Evolutionary conservation across 2,113 vertebrate genomes (phyloP).

Genomic region (Pomatostomus ruficeps): DNA sequence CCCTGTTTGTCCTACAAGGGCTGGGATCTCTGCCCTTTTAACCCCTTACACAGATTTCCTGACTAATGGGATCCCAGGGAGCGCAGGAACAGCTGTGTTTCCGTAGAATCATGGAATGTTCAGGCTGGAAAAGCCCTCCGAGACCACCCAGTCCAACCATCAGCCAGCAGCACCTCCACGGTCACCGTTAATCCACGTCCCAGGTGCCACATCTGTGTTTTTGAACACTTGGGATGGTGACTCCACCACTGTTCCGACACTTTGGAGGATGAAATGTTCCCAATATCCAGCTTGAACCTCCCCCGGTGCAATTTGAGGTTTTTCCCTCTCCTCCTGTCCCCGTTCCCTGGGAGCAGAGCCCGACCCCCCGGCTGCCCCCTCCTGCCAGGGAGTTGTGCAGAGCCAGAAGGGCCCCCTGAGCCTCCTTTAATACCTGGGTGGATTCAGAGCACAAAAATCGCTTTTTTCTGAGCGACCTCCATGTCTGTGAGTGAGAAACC

Average conservation of each 20-base stretch:
- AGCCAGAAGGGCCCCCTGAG: background rate
- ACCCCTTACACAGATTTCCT: background rate
- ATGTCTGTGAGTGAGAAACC: background rate
- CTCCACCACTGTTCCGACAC: background rate
- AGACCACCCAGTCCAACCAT: rapidly evolving
- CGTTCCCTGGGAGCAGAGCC: background rate
- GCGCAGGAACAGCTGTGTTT: rapidly evolving
- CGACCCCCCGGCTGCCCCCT: rapidly evolving
- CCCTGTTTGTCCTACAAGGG: background rate
- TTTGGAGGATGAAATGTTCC: background rate
- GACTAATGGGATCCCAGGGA: background rate
- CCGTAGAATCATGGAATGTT: background rate
- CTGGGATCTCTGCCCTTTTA: background rate
- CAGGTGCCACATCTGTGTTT: background rate
- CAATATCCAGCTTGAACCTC: background rate
- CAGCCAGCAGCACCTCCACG: background rate
- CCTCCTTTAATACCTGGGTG: background rate
- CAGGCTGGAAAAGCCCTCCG: rapidly evolving
- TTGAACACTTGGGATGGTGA: background rate
- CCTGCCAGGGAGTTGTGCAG: background rate
- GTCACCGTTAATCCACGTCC: background rate
- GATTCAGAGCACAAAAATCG: background rate
- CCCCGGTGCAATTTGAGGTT: rapidly evolving
- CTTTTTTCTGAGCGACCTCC: background rate
- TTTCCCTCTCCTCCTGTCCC: background rate